A percentile compares a stretch with the other conserved stretches of the same genome.
phyloP scores from a whole-genome alignment of 2,888 invertebrate species.

The Aleiodes testaceus region DNA sequence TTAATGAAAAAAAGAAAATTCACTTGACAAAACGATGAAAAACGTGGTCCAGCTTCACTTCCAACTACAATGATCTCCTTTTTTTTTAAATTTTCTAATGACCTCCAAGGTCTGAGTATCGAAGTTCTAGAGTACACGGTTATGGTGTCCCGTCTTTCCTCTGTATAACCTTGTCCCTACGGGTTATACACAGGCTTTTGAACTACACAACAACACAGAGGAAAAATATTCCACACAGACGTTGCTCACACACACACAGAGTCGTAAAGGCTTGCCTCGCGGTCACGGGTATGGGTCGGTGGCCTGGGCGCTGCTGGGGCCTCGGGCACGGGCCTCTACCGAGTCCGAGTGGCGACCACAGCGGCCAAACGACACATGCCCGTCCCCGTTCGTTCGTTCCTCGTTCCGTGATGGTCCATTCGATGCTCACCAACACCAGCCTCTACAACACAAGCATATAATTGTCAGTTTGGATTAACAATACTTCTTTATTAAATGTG shows the following conservation, averaged over 20 bases:
- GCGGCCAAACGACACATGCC: slow-evolving; percentile 58
- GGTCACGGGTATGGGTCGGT: slow-evolving; percentile 62
- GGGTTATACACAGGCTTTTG: slow-evolving; percentile 36
- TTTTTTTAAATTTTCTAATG: background rate
- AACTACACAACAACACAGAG: slow-evolving; percentile 29
- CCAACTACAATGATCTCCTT: too few relatives aligned
- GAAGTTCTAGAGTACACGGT: slow-evolving; percentile 21
- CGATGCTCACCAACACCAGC: slow-evolving; percentile 41
- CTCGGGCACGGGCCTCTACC: slow-evolving; percentile 52
- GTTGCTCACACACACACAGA: background rate
- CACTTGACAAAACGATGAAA: too few relatives aligned
- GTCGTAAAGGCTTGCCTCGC: slow-evolving; percentile 35
- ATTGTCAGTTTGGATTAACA: background rate
- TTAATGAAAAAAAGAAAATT: too few relatives aligned
- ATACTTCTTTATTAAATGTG: background rate
- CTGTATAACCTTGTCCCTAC: slow-evolving; percentile 42
- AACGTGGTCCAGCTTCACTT: too few relatives aligned
- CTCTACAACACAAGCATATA: background rate
- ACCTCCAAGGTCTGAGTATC: slow-evolving; percentile 9
- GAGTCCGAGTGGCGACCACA: slow-evolving; percentile 52
- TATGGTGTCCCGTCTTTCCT: slow-evolving; percentile 31
- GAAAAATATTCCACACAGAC: slow-evolving; percentile 12
- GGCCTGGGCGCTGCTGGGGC: slow-evolving; percentile 57
- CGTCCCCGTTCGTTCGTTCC: slow-evolving; percentile 47
- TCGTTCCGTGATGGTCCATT: slow-evolving; percentile 51